A percentile compares a stretch with the other conserved stretches of the same genome.
Conservation (phyloP, 2,113 vertebrate species). For the Connochaetes taurinus region DNA sequence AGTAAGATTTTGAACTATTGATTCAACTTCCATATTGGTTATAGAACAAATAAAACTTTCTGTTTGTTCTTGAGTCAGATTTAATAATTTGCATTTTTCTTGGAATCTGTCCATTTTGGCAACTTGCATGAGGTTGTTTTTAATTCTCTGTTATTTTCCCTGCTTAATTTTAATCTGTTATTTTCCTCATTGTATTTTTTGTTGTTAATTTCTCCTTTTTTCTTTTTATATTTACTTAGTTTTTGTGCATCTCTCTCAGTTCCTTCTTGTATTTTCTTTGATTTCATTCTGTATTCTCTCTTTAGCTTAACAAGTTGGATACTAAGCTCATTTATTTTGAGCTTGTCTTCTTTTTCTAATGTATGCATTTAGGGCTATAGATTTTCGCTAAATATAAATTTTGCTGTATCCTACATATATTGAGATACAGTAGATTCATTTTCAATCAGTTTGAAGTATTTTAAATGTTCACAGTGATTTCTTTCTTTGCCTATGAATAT, state of each 20-base stretch:
- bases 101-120: neutral
- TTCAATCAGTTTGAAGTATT: neutral
- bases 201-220: neutral
- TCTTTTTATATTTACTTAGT: neutral
- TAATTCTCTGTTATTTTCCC: neutral
- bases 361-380: neutral
- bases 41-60: neutral
- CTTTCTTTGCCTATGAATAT: neutral
- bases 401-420: neutral
- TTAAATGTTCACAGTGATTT: neutral
- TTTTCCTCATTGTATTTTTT: neutral
- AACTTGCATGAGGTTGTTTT: neutral
- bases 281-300: neutral
- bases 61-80: neutral
- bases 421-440: slow-evolving; percentile 3
- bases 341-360: neutral
- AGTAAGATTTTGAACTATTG: neutral
- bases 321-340: neutral
- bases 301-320: slow-evolving; percentile 7
- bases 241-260: neutral
- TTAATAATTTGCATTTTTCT: slow-evolving; percentile 17
- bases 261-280: neutral
- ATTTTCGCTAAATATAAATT: neutral
- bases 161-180: neutral
- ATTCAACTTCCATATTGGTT: neutral